phyloP scores from a whole-genome alignment of 2,888 invertebrate genomes.

The Clanis bilineata region DNA sequence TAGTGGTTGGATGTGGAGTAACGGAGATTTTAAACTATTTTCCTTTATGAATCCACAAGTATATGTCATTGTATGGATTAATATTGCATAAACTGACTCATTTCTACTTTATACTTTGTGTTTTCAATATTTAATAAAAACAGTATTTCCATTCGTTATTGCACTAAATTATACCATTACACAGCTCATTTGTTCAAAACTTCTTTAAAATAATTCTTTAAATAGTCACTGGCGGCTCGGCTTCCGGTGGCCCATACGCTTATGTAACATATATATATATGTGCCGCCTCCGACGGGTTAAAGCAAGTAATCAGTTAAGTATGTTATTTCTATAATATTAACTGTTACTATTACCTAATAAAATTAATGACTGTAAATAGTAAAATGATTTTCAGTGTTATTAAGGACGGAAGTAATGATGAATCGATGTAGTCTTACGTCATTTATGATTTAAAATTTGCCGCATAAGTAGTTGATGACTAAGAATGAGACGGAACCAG shows the following conservation, averaged over 20 bases:
- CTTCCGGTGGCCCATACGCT: no score
- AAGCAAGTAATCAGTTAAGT: no score
- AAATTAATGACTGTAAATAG: no score
- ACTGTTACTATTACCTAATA: no score
- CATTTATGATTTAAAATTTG: conserved; percentile 22
- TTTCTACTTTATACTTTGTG: no score
- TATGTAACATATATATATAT: no score
- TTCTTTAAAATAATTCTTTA: no score
- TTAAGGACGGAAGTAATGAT: conserved; percentile 35
- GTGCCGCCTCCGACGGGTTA: no score
- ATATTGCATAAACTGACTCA: conserved; percentile 36
- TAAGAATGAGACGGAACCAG: not conserved
- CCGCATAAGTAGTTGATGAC: not conserved
- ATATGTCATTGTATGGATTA: conserved; percentile 12
- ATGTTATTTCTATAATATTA: no score
- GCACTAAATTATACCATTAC: no score
- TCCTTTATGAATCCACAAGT: conserved; percentile 40
- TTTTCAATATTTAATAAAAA: not conserved
- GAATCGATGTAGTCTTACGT: conserved; percentile 40
- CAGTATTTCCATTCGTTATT: not conserved
- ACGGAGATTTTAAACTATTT: conserved; percentile 33
- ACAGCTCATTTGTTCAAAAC: no score
- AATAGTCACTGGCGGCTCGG: no score
- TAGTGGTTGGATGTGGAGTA: not conserved
- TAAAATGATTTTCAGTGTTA: not conserved